These are phyloP conservation scores for Macrotis lagotis DNA, from an alignment of 2,113 vertebrate species.

Conservation along the genomic window DNA sequence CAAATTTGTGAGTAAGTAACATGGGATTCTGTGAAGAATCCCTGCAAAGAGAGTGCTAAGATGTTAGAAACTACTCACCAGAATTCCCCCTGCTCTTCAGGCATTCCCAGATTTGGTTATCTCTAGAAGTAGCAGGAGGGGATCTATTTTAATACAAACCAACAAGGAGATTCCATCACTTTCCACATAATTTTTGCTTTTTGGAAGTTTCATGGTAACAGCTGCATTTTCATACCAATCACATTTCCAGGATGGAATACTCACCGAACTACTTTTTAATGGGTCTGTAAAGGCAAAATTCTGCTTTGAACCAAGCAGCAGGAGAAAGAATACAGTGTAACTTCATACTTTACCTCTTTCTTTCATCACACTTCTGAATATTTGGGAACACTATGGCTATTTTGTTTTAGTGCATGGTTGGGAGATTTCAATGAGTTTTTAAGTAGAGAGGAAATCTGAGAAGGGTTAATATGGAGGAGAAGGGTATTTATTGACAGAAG, in stretches of 20 bases:
- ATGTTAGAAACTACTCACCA: background rate
- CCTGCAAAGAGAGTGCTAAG: background rate
- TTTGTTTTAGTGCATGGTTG: background rate
- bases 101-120: background rate
- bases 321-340: background rate
- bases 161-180: background rate
- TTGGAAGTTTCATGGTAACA: background rate
- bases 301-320: background rate
- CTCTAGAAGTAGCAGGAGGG: rapidly evolving
- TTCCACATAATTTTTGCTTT: background rate
- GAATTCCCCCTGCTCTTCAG: rapidly evolving
- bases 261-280: background rate
- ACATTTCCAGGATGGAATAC: background rate
- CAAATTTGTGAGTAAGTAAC: conserved; percentile 50
- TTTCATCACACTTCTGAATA: background rate
- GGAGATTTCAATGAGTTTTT: background rate
- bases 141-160: background rate
- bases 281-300: background rate
- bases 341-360: background rate
- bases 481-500: background rate
- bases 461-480: background rate
- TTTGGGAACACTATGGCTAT: background rate
- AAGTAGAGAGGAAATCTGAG: background rate
- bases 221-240: background rate
- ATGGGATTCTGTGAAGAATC: background rate